phyloP scores from a whole-genome alignment of 2,797 vertebrate genomes.

The Semotilus atromaculatus region DNA sequence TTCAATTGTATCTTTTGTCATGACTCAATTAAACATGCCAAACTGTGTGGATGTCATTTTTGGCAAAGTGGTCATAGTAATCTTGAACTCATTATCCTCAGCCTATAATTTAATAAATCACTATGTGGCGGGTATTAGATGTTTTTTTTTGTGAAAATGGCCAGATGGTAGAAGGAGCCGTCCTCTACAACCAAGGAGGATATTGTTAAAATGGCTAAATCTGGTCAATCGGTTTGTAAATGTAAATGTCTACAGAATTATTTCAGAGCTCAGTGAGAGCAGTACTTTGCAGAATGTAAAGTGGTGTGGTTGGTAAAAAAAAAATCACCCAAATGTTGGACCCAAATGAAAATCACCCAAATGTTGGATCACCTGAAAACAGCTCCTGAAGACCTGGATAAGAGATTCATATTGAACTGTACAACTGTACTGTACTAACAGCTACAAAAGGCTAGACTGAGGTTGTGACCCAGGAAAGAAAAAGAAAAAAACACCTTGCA shows the following conservation, averaged over 20 bases:
- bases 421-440: too few relatives aligned
- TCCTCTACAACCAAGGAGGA: not conserved
- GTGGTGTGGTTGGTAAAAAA: too few relatives aligned
- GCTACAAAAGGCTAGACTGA: too few relatives aligned
- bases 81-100: too few relatives aligned
- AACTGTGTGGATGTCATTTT: not conserved
- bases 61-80: not conserved
- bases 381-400: too few relatives aligned
- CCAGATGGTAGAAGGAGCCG: not conserved
- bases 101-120: not conserved
- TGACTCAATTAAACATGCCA: not conserved
- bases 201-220: not conserved
- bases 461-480: too few relatives aligned
- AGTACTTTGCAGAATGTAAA: too few relatives aligned
- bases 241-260: not conserved
- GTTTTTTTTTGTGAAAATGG: not conserved
- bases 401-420: too few relatives aligned
- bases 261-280: too few relatives aligned
- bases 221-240: not conserved
- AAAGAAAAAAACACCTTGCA: not conserved
- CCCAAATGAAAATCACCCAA: too few relatives aligned
- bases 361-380: too few relatives aligned
- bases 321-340: too few relatives aligned
- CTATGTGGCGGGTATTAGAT: not conserved
- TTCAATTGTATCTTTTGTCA: not conserved